These are phyloP conservation scores for Hexactinellida sp. DNA, from an alignment of 37 sponge, comb jelly and placozoan species.

Conservation along the genomic window DNA sequence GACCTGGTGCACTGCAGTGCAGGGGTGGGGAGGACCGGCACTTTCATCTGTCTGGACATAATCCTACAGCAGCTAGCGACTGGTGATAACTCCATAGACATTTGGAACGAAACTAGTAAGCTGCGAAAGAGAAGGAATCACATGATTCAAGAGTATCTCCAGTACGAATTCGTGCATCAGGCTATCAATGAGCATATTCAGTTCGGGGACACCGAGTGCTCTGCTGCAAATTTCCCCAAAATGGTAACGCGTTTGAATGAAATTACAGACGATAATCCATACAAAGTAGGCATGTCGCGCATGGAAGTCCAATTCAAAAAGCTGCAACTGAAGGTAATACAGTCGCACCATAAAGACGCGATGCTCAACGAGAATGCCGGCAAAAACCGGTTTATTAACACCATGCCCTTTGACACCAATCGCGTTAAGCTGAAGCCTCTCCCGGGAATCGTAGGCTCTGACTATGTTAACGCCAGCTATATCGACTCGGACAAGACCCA, in stretches of 20 bases:
- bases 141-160: not conserved
- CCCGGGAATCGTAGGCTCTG: not conserved
- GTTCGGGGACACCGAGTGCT: not conserved
- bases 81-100: not conserved
- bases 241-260: not conserved
- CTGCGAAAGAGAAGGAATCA: not conserved
- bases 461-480: not conserved
- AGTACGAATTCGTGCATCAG: not conserved
- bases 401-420: not conserved
- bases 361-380: not conserved
- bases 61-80: not conserved
- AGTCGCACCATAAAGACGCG: not conserved
- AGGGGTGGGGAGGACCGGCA: not conserved
- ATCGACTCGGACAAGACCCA: not conserved
- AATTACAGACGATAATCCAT: not conserved
- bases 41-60: not conserved
- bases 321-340: not conserved
- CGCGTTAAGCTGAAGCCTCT: not conserved
- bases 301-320: not conserved
- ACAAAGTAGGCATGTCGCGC: not conserved
- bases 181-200: constrained; percentile 9
- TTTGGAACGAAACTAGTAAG: not conserved
- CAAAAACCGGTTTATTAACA: not conserved
- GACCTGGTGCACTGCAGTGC: not conserved
- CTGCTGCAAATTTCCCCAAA: not conserved